A percentile compares a stretch with the other conserved stretches of the same genome.
phyloP scores from a whole-genome alignment of 2,797 vertebrate genomes.

The Micromesistius poutassou region DNA sequence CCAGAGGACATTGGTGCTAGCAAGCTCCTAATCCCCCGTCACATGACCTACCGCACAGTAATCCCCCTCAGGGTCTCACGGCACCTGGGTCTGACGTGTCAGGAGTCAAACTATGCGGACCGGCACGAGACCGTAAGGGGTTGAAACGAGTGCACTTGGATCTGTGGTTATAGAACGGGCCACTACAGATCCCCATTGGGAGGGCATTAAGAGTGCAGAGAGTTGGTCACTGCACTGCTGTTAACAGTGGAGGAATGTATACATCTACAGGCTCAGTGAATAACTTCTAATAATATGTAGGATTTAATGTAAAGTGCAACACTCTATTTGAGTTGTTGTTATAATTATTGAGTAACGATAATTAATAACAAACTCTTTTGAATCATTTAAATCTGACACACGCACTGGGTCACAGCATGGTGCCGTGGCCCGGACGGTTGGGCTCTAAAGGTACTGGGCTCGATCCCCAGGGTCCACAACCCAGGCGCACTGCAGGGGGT shows the following conservation, averaged over 20 bases:
- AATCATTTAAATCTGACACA: not conserved
- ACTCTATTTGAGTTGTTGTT: not conserved
- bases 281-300: not conserved
- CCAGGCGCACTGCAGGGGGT: constrained; percentile 28
- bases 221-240: too few species aligned
- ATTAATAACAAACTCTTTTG: too few species aligned
- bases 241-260: not conserved
- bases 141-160: constrained; percentile 14
- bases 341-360: not conserved
- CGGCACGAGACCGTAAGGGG: constrained; percentile 11
- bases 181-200: not conserved
- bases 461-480: not conserved
- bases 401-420: not conserved
- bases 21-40: constrained; percentile 72
- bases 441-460: not conserved
- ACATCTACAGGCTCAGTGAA: not conserved
- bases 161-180: constrained; percentile 1
- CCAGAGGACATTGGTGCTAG: constrained; percentile 63
- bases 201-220: not conserved
- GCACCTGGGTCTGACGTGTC: constrained; percentile 65
- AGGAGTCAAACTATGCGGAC: constrained; percentile 48
- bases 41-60: constrained; percentile 75
- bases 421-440: not conserved
- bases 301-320: not conserved
- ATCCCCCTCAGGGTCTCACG: constrained; percentile 72